A percentile compares a stretch with the other conserved stretches of the same genome.
These are phyloP conservation scores for Callopanchax toddi DNA, from an alignment of 2,113 vertebrate species.

Conservation along the genomic window DNA sequence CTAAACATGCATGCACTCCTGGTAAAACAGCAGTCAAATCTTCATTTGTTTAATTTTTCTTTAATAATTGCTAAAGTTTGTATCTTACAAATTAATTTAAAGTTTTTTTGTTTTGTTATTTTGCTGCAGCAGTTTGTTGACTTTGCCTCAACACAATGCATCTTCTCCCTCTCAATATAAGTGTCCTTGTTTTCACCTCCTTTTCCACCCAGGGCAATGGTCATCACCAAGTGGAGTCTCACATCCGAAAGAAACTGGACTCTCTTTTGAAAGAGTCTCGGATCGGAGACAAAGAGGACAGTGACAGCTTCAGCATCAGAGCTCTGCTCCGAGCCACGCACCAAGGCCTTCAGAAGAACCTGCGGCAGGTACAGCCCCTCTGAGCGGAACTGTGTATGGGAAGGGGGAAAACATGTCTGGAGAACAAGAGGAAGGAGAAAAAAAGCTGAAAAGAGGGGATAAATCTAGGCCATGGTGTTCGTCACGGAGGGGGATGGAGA, in stretches of 20 bases:
- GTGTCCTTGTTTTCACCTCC: background rate
- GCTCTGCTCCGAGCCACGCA: constrained; percentile 92
- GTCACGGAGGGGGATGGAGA: constrained; percentile 32
- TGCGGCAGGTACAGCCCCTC: constrained; percentile 86
- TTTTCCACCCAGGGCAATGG: constrained; percentile 83
- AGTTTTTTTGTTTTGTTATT: too few species aligned
- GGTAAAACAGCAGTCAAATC: too few species aligned
- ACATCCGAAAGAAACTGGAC: constrained; percentile 95
- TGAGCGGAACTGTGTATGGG: constrained; percentile 1
- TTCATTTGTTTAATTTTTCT: too few species aligned
- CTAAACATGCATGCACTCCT: too few species aligned
- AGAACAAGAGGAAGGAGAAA: constrained; percentile 17
- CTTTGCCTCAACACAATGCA: background rate
- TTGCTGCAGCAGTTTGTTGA: background rate
- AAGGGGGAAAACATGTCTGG: background rate
- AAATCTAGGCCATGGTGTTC: constrained; percentile 58
- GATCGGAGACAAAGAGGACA: constrained; percentile 94
- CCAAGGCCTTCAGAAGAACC: constrained; percentile 89
- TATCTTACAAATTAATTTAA: too few species aligned
- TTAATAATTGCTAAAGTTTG: too few species aligned
- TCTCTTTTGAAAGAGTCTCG: constrained; percentile 93
- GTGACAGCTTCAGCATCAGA: constrained; percentile 93
- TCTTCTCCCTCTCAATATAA: background rate
- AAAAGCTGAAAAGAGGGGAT: constrained; percentile 5
- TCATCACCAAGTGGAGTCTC: constrained; percentile 92